Percentiles rank a stretch among this genome's conserved stretches.
Evolutionary conservation across 2,797 vertebrate genomes (phyloP).

Genomic region (Falco columbarius): DNA sequence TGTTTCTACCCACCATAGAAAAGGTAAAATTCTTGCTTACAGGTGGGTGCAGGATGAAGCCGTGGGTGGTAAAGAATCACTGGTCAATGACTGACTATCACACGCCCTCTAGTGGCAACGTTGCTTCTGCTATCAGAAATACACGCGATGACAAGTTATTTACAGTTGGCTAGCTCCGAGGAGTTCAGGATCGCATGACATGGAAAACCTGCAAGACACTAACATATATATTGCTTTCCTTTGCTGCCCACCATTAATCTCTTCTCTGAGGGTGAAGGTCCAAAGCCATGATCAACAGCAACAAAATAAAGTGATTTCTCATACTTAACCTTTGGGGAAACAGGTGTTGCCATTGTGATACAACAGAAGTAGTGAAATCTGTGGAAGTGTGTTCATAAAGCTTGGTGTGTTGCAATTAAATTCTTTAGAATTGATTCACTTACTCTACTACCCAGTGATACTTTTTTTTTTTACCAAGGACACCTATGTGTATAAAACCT

Average conservation of each 20-base stretch:
- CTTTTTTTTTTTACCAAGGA: background rate
- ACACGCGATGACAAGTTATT: background rate
- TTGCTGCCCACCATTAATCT: background rate
- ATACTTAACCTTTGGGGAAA: background rate
- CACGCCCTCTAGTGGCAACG: constrained; percentile 55
- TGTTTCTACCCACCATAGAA: background rate
- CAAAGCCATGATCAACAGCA: background rate
- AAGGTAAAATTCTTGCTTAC: background rate
- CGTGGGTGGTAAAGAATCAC: too few relatives aligned
- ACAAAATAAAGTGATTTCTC: background rate
- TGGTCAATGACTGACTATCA: background rate
- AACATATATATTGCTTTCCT: background rate
- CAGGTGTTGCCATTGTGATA: background rate
- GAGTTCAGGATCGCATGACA: background rate
- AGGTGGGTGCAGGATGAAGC: background rate
- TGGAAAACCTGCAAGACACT: background rate
- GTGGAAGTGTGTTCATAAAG: background rate
- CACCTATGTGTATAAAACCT: background rate
- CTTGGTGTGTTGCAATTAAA: background rate
- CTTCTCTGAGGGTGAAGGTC: background rate
- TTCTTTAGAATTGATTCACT: background rate
- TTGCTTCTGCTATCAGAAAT: background rate
- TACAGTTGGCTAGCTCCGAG: background rate
- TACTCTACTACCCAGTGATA: background rate
- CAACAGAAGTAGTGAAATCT: background rate